Percentiles rank a stretch among this genome's conserved stretches.
phyloP scores from a whole-genome alignment of 2,888 invertebrate species.

The Drosophila acutilabella region DNA sequence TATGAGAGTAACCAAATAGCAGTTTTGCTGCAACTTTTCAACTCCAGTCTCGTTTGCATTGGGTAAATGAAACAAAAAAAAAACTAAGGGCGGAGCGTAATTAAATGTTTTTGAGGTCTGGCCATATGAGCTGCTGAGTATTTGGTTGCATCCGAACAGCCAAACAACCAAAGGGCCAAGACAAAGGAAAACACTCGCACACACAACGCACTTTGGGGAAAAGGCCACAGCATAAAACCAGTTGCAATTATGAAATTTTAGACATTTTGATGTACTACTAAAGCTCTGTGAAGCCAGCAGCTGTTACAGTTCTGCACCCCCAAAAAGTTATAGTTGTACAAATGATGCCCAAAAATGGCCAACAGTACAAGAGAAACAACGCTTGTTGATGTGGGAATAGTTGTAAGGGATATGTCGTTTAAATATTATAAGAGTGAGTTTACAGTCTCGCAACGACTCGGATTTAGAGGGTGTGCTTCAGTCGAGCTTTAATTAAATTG shows the following conservation, averaged over 20 bases:
- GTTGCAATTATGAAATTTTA: slow-evolving; percentile 81
- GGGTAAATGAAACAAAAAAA: slow-evolving; percentile 13
- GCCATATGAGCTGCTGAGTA: slow-evolving; percentile 48
- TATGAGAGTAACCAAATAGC: slow-evolving; percentile 10
- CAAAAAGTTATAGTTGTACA: background rate
- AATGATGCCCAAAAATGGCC: slow-evolving; percentile 30
- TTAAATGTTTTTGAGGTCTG: slow-evolving; percentile 62
- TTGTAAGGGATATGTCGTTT: slow-evolving; percentile 18
- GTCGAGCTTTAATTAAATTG: slow-evolving; percentile 55
- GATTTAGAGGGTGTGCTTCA: slow-evolving; percentile 25
- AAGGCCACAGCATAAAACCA: slow-evolving; percentile 33
- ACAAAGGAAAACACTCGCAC: slow-evolving; percentile 16
- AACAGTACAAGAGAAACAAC: slow-evolving; percentile 18
- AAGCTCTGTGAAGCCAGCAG: slow-evolving; percentile 51
- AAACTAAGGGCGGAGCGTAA: slow-evolving; percentile 27
- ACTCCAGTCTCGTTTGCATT: slow-evolving; percentile 11
- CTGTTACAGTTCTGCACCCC: slow-evolving; percentile 19
- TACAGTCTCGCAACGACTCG: background rate
- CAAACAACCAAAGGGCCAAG: slow-evolving; percentile 14
- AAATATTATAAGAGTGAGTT: background rate
- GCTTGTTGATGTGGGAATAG: slow-evolving; percentile 43
- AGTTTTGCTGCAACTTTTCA: slow-evolving; percentile 9
- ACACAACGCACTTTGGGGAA: slow-evolving; percentile 26
- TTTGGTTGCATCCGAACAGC: slow-evolving; percentile 44
- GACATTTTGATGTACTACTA: slow-evolving; percentile 75